Base-by-base conservation (phyloP, 2,888 invertebrate genomes). In the Psococerastis gibbosa region DNA sequence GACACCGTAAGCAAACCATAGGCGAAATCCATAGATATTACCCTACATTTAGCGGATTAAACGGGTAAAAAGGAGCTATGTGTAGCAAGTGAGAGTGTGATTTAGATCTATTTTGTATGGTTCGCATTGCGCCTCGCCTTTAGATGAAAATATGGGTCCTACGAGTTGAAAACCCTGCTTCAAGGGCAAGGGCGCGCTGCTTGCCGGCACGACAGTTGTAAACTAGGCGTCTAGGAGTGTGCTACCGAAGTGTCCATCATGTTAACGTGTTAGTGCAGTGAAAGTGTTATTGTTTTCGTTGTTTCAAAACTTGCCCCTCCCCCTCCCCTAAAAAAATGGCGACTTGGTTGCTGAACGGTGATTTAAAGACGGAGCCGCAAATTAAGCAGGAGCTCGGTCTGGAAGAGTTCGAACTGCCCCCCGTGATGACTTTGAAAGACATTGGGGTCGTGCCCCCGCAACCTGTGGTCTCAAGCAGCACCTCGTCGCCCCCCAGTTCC, bases 121-220 rank as follows among this genome's bases (percentile, higher is more conserved):
- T 20, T 15, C 20, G 22, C 38, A 20, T 38, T 20, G 15, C 20
- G 17, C 38, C 38, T 38, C 38, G 38, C 38, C 22, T 38, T 20
- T 13, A 18, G 38, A 18, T 38, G 17, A 20, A 38, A 27, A 38
- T 38, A 20, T 38, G 38, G 38, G 38, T 38, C 38, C 22, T 22
- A 18, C 32, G 51, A 46, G 51, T 51, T 51, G 50, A 50, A 48
- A 49, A 50, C 48, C 50, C 51, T 45, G 41, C 47, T 50, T 50
- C 51, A 51, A 51, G 51, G 51, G 50, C 51, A 51, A 51, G 51
- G 51, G 47, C 49, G 50, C 11, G 27, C n/a, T n/a, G n/a, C n/a
- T n/a, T n/a, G n/a, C n/a, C n/a, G n/a, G n/a, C n/a, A 27, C 8
- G 8, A 9, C 27, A 27, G 27, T 27, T 27, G 27, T 27, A 27